Base-by-base conservation (phyloP, 2,888 invertebrate species). In the Strigamia maritima region DNA sequence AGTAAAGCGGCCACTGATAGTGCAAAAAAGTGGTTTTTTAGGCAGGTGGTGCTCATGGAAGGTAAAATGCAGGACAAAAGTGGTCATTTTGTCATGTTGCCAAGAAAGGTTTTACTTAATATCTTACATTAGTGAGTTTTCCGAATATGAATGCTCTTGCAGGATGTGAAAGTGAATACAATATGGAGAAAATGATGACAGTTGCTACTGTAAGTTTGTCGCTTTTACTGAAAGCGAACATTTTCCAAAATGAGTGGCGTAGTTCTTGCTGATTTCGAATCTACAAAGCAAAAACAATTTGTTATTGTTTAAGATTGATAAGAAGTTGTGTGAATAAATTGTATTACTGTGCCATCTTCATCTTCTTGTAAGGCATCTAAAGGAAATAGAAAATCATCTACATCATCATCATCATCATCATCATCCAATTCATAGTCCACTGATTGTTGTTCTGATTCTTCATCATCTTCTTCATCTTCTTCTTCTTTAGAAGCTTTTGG, bases 161-260 rank as follows among this genome's bases (percentile, higher is more conserved):
- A 24, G 49, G 22, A 28, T 77, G 77, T 6, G 44, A 77, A 14
- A 77, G 24, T 3, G 49, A 22, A 12, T 22, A 49, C 8, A 77
- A 2, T 3, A 44, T n/a, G 6, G 44, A 3, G 26, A 40, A 77
- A 24, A 40, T 8, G 22, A 77, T 4, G 3, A 22, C 77, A 16
- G 44, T 22, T 22, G 40, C 14, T 8, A 77, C 49, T 19, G 22
- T 26, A 4, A 7, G 6, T 49, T 49, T 44, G 24, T 77, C 54
- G 19, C 16, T 12, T 49, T 49, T 40, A 28, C 77, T 19, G 12
- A 49, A n/a, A 2, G 19, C 14, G 14, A 77, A 22, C 19, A 77
- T 49, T 19, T 44, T 77, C 77, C 77, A 77, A 28, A 77, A 77
- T 2, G 76, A 28, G 6, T 74, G 8, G 14, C 49, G 14, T 10